Base-by-base conservation (phyloP, 2,888 invertebrate species). In the Agrotis ipsilon region DNA sequence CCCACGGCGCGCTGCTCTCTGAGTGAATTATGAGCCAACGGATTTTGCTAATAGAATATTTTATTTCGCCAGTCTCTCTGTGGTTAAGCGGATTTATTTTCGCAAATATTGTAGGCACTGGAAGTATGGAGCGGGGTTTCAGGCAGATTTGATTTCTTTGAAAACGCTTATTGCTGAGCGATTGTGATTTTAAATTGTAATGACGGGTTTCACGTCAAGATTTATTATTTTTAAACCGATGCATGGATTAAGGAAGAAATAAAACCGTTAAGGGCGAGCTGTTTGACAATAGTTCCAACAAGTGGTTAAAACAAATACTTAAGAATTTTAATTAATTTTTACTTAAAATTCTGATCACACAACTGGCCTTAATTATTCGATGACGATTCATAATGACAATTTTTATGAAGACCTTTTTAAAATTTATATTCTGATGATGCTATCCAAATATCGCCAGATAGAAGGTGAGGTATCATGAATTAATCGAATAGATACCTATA, bases 41-140 rank as follows among this genome's bases (percentile, higher is more conserved):
- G 93, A 94, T 94, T 94, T 93, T 87, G 92, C 91, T 94, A 94
- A 96, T 95, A 95, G 95, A 96, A 96, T 96, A 95, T 95, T 96
- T 94, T 94, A 95, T 95, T 94, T 92, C 86, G 81, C 88, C 64
- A 80, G 75, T 85, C 88, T 87, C 88, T 89, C 90, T 91, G 89
- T 89, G 88, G 91, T 84, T 92, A 92, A 92, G 91, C 88, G 80
- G 90, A 89, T 93, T 91, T 89, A 89, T 87, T 87, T 86, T 88
- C 89, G 87, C 81, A 85, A 87, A 90, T 88, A 90, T 87, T 73
- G 75, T 75, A n/a, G n/a, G n/a, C n/a, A 72, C 65, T 58, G 57
- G 75, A 68, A 73, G 82, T 75, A 81, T 89, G 86, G 86, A 85
- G 70, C 63, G 64, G 77, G 74, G 75, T 80, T 86, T 57, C n/a